phyloP scores from a whole-genome alignment of 2,113 vertebrate genomes.

The Dipodomys stephensi region DNA sequence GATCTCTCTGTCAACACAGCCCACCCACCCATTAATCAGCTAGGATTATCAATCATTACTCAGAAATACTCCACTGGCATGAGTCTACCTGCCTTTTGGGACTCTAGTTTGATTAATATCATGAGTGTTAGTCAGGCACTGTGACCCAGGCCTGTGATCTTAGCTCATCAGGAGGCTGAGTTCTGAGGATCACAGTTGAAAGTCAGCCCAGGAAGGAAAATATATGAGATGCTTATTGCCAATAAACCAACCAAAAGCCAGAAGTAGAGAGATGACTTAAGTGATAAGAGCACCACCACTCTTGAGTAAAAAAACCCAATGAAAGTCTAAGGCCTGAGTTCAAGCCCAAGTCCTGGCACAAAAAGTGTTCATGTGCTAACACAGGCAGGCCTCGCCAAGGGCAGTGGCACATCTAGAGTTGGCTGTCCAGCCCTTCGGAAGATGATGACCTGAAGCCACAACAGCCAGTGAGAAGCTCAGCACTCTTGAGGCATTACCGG shows the following conservation, averaged over 20 bases:
- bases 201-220: too few species aligned
- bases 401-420: rapidly evolving
- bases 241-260: too few species aligned
- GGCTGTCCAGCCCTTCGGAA: neutral
- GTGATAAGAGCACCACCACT: too few species aligned
- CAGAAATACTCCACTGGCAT: neutral
- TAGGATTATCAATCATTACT: neutral
- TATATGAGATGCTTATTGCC: too few species aligned
- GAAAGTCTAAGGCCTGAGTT: too few species aligned
- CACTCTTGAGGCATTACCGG: rapidly evolving
- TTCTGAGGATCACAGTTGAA: too few species aligned
- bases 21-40: neutral
- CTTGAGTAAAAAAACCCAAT: too few species aligned
- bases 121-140: neutral
- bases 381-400: neutral
- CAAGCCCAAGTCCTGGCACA: too few species aligned
- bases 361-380: rapidly evolving
- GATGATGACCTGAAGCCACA: rapidly evolving
- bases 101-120: neutral
- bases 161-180: too few species aligned
- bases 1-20: neutral
- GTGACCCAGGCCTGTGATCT: too few species aligned
- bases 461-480: neutral
- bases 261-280: too few species aligned
- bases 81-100: neutral